Conservation (phyloP, 2,888 invertebrate species). For the Spisula subtruncata region DNA sequence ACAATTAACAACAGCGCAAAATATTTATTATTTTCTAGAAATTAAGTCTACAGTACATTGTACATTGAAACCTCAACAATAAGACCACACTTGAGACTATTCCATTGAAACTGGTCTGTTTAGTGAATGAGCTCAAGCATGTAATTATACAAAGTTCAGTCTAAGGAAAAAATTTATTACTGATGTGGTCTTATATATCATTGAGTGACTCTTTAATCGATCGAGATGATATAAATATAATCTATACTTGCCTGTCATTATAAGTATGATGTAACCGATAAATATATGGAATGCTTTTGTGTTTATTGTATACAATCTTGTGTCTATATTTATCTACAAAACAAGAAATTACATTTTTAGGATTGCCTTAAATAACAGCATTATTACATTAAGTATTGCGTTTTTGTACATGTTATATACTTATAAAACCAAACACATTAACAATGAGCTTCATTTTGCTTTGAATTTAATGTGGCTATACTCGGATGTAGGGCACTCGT, state of each 20-base stretch:
- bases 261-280: constrained; percentile 28
- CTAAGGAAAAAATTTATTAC: no score
- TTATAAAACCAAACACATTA: background rate
- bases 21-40: background rate
- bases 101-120: no score
- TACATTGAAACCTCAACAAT: background rate
- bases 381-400: background rate
- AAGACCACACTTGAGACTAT: background rate
- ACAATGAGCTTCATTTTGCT: background rate
- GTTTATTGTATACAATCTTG: constrained; percentile 16
- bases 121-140: no score
- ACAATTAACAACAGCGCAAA: background rate
- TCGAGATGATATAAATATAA: no score
- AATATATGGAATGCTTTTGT: constrained; percentile 42
- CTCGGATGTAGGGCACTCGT: no score
- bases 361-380: background rate
- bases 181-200: no score
- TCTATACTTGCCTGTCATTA: constrained; percentile 28
- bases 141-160: no score
- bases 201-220: no score
- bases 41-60: no score
- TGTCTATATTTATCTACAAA: constrained; percentile 29
- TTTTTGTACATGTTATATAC: background rate
- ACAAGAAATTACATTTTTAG: background rate
- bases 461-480: background rate